phyloP scores from a whole-genome alignment of 2,113 vertebrate genomes.

The Xenopus borealis region DNA sequence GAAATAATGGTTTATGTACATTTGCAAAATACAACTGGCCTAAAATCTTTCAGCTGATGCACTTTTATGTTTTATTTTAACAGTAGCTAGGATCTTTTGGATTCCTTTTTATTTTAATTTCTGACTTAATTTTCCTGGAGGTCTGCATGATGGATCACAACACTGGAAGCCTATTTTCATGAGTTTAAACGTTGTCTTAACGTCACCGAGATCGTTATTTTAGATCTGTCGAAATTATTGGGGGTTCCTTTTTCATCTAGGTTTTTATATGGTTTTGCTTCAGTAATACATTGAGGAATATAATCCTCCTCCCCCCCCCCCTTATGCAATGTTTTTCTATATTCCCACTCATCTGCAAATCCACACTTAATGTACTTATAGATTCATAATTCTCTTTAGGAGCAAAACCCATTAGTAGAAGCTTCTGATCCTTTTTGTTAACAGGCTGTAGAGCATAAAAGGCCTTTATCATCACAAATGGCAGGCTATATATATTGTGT shows the following conservation, averaged over 20 bases:
- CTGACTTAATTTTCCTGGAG: conserved; percentile 52
- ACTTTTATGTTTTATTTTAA: conserved; percentile 70
- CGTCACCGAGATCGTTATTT: conserved; percentile 36
- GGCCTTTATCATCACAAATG: conserved; percentile 53
- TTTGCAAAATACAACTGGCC: conserved; percentile 62
- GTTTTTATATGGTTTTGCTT: background rate
- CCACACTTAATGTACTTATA: background rate
- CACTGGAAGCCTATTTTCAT: conserved; percentile 26
- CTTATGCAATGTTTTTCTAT: no score
- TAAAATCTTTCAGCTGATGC: conserved; percentile 62
- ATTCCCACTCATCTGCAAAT: no score
- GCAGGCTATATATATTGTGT: conserved; percentile 44
- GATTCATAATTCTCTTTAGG: background rate
- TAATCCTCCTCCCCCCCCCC: no score
- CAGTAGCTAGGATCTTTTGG: conserved; percentile 63
- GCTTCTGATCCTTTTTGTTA: conserved; percentile 16
- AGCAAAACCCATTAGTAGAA: background rate
- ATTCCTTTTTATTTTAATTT: conserved; percentile 55
- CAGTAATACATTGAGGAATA: no score
- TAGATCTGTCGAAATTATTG: conserved; percentile 45
- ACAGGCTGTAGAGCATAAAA: conserved; percentile 47
- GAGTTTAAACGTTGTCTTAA: conserved; percentile 31
- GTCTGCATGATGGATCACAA: conserved; percentile 51
- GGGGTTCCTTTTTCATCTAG: background rate
- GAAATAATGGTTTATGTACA: conserved; percentile 59